Evolutionary conservation across 2,888 invertebrate genomes (phyloP).

Genomic region (Drosophila emarginata): DNA sequence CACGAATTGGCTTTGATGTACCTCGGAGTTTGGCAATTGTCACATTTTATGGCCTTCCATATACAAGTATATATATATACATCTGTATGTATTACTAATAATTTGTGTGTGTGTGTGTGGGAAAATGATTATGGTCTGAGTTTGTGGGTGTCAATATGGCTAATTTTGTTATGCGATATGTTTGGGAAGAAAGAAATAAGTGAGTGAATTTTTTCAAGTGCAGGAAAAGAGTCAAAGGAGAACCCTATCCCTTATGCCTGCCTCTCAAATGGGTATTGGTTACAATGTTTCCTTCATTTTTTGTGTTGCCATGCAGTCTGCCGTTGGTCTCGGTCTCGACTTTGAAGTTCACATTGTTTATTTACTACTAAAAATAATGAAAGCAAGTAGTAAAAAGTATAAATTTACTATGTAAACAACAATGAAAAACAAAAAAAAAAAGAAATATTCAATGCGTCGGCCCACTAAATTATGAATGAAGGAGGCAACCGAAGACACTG

Average conservation of each 20-base stretch:
- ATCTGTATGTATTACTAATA: conserved; percentile 53
- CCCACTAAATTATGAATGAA: conserved; percentile 65
- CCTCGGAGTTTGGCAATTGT: conserved; percentile 73
- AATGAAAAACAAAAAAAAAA: conserved; percentile 34
- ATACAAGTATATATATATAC: background rate
- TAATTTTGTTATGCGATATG: conserved; percentile 67
- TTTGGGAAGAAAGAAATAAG: conserved; percentile 46
- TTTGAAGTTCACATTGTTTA: conserved; percentile 74
- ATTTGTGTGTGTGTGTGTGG: conserved; percentile 59
- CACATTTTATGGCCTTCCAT: conserved; percentile 64
- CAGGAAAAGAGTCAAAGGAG: conserved; percentile 35
- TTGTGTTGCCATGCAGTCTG: conserved; percentile 70
- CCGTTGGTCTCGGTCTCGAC: conserved; percentile 40
- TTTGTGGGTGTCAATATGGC: conserved; percentile 69
- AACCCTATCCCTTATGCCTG: conserved; percentile 19
- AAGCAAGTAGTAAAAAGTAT: conserved; percentile 78
- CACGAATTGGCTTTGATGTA: conserved; percentile 63
- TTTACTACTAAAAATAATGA: conserved; percentile 75
- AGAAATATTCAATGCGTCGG: conserved; percentile 24
- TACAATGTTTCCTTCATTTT: conserved; percentile 43
- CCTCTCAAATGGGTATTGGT: conserved; percentile 5
- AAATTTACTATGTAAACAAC: conserved; percentile 77
- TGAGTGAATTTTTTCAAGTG: conserved; percentile 44
- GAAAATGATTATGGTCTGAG: conserved; percentile 55
- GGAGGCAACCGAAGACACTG: conserved; percentile 25